A percentile compares a stretch with the other conserved stretches of the same genome.
phyloP scores from a whole-genome alignment of 2,797 vertebrate species.

The Sebastes diaconus region DNA sequence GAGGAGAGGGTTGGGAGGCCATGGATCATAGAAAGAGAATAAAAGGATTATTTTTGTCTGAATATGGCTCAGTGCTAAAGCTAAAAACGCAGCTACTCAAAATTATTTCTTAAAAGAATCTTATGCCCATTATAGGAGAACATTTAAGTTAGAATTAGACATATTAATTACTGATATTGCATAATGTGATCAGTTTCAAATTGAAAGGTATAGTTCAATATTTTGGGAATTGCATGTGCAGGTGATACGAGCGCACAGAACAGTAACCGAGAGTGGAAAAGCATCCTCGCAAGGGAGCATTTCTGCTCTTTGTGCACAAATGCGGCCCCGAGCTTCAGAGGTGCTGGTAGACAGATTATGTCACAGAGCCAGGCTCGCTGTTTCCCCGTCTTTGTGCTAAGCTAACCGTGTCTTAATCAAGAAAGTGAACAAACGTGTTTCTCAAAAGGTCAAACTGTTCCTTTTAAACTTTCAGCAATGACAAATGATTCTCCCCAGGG shows the following conservation, averaged over 20 bases:
- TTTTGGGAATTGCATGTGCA: too few species aligned
- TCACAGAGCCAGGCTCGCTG: not conserved
- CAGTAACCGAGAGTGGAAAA: too few species aligned
- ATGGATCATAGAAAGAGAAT: slow-evolving; percentile 16
- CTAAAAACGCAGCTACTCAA: not conserved
- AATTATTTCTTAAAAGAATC: not conserved
- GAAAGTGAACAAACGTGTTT: not conserved
- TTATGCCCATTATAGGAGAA: not conserved
- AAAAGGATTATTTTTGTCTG: slow-evolving; percentile 8
- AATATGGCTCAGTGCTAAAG: not conserved
- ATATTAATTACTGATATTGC: not conserved
- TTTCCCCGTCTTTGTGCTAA: not conserved
- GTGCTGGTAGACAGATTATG: not conserved
- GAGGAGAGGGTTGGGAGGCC: not conserved
- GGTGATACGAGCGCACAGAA: too few species aligned
- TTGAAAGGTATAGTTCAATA: not conserved
- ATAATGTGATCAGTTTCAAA: not conserved
- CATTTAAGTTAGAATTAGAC: not conserved
- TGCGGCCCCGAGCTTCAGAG: not conserved
- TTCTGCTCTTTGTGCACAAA: too few species aligned
- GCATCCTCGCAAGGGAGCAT: too few species aligned
- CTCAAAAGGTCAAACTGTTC: not conserved
- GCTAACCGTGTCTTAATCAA: not conserved
- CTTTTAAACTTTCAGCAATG: not conserved
- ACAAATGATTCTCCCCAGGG: not conserved